Conservation (phyloP, 2,888 invertebrate genomes). For the Aromia moschata region DNA sequence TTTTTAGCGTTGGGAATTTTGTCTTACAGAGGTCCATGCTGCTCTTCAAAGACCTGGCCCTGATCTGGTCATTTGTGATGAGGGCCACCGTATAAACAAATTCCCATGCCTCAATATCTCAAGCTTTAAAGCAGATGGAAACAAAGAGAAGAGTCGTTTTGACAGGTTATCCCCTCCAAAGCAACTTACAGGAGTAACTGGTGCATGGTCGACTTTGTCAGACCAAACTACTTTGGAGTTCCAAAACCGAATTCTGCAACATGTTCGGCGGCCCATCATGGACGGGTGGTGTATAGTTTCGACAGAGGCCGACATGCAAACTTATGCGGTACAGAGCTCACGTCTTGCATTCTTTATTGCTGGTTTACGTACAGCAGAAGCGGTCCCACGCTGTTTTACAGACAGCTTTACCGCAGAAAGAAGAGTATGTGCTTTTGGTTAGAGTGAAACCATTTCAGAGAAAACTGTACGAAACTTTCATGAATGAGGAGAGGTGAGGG, state of each 20-base stretch:
- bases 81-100: constrained; percentile 99
- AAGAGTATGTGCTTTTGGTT: constrained; percentile 92
- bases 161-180: constrained; percentile 98
- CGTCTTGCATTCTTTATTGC: constrained; percentile 90
- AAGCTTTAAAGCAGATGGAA: constrained; percentile 92
- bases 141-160: constrained; percentile 94
- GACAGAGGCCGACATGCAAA: constrained; percentile 90
- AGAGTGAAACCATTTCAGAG: constrained; percentile 90
- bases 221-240: constrained; percentile 97
- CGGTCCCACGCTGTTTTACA: constrained; percentile 93
- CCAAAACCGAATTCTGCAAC: constrained; percentile 95
- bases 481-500: constrained; percentile 90
- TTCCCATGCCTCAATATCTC: constrained; percentile 95
- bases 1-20: too few relatives aligned
- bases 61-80: constrained; percentile 94
- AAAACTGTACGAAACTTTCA: constrained; percentile 89
- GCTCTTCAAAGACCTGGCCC: constrained; percentile 92
- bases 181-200: constrained; percentile 96
- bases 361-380: constrained; percentile 95
- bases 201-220: constrained; percentile 99
- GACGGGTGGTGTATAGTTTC: constrained; percentile 99
- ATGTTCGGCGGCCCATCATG: constrained; percentile 98
- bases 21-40: constrained; percentile 80
- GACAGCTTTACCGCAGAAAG: constrained; percentile 91
- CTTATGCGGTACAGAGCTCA: constrained; percentile 96